Evolutionary conservation across 1,140 invertebrate species (phyloP).

Genomic region (Zaprionus kolodkinae): DNA sequence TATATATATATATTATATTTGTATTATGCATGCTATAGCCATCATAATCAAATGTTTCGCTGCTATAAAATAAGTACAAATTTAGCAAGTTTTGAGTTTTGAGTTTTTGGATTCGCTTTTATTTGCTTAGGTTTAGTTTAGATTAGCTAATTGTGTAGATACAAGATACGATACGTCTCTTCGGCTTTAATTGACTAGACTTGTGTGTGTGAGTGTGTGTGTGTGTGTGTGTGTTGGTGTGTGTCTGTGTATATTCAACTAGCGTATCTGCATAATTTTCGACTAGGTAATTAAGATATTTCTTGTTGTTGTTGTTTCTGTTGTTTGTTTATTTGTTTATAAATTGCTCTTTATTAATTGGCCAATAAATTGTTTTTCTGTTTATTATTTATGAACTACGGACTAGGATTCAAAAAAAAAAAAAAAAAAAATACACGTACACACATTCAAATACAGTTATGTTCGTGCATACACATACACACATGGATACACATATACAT

Average conservation of each 20-base stretch:
- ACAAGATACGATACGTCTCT: constrained; percentile 57
- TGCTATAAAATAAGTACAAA: constrained; percentile 77
- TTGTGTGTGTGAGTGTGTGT: constrained; percentile 28
- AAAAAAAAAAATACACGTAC: constrained; percentile 17
- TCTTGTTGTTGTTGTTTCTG: constrained; percentile 20
- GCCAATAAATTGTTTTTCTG: constrained; percentile 64
- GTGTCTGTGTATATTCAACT: constrained; percentile 37
- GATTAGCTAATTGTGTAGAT: constrained; percentile 63
- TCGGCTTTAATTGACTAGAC: constrained; percentile 75
- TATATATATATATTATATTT: constrained; percentile 33
- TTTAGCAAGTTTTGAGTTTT: constrained; percentile 28
- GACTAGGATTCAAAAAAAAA: constrained; percentile 63
- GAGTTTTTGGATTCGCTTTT: constrained; percentile 11
- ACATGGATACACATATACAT: constrained; percentile 33
- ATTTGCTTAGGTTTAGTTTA: constrained; percentile 54
- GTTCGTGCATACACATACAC: constrained; percentile 22
- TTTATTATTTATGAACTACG: constrained; percentile 73
- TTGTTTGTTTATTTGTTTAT: constrained; percentile 53
- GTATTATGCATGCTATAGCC: constrained; percentile 28
- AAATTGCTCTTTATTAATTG: constrained; percentile 79
- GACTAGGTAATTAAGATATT: constrained; percentile 63
- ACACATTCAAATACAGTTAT: constrained; percentile 1
- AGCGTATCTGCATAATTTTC: constrained; percentile 48
- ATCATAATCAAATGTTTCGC: constrained; percentile 37
- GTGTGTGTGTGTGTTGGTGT: constrained; percentile 26